These are phyloP conservation scores for Bergia puertoricense DNA, from an alignment of 92 coral and sea anemone species.

Conservation along the genomic window DNA sequence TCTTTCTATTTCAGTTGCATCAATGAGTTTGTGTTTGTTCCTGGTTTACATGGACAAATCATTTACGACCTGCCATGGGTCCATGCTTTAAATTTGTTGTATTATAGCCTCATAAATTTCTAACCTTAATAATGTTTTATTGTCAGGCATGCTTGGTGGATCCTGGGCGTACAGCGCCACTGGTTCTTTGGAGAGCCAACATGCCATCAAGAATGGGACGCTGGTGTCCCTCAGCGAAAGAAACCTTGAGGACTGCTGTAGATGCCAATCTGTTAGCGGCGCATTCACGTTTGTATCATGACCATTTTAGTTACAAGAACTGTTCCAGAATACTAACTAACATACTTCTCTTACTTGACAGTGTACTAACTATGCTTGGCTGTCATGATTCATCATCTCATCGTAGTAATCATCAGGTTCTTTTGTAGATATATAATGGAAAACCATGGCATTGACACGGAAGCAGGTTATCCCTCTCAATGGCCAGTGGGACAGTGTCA, in stretches of 20 bases:
- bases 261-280: slow-evolving; percentile 19
- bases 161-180: slow-evolving; percentile 94
- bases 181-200: slow-evolving; percentile 90
- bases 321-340: too few relatives aligned
- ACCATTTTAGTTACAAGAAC: background rate
- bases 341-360: too few relatives aligned
- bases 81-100: too few relatives aligned
- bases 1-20: background rate
- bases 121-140: too few relatives aligned
- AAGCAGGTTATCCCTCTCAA: slow-evolving; percentile 76
- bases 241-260: slow-evolving; percentile 72
- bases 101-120: too few relatives aligned
- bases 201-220: slow-evolving; percentile 83
- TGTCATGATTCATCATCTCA: background rate
- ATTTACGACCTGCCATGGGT: too few relatives aligned
- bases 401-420: background rate
- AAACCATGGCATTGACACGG: slow-evolving; percentile 90
- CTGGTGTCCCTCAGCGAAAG: slow-evolving; percentile 89
- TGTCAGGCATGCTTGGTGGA: slow-evolving; percentile 68
- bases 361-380: too few relatives aligned
- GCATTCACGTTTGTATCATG: slow-evolving; percentile 29
- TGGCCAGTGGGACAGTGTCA: slow-evolving; percentile 63
- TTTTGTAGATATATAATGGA: slow-evolving; percentile 54
- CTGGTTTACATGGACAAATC: too few relatives aligned
- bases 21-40: too few relatives aligned